Evolutionary conservation across 2,888 invertebrate genomes (phyloP).

Genomic region (Ennomos erosarius): DNA sequence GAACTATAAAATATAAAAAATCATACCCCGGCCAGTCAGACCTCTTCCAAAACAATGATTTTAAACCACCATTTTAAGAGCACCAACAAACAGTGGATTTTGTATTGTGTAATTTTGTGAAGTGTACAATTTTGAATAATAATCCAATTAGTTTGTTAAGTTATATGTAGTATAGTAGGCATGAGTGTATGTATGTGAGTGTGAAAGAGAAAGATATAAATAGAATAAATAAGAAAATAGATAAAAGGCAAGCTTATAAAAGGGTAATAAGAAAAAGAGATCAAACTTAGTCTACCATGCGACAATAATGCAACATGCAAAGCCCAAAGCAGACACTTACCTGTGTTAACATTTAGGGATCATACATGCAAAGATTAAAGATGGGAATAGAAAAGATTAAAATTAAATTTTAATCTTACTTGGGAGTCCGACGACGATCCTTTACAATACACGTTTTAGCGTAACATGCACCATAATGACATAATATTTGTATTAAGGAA

Average conservation of each 20-base stretch:
- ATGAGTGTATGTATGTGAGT: slow-evolving; percentile 63
- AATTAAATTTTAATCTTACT: slow-evolving; percentile 75
- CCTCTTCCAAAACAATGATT: slow-evolving; percentile 66
- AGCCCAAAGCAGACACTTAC: slow-evolving; percentile 72
- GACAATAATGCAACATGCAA: slow-evolving; percentile 71
- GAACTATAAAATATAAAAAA: slow-evolving; percentile 53
- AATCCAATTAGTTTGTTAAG: slow-evolving; percentile 71
- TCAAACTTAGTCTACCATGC: slow-evolving; percentile 64
- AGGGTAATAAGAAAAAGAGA: slow-evolving; percentile 53
- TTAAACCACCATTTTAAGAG: slow-evolving; percentile 46
- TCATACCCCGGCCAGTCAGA: slow-evolving; percentile 81
- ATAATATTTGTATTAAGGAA: slow-evolving; percentile 53
- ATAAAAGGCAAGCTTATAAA: slow-evolving; percentile 72
- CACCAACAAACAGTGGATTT: slow-evolving; percentile 50
- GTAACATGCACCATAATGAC: slow-evolving; percentile 59
- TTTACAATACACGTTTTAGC: slow-evolving; percentile 70
- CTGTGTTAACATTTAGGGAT: slow-evolving; percentile 50
- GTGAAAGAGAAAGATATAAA: slow-evolving; percentile 70
- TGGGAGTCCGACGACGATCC: slow-evolving; percentile 84
- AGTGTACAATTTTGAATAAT: slow-evolving; percentile 79
- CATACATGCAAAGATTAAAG: slow-evolving; percentile 63
- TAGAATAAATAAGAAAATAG: slow-evolving; percentile 63
- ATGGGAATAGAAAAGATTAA: slow-evolving; percentile 62
- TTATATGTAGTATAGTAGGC: slow-evolving; percentile 54
- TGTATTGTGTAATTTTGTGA: slow-evolving; percentile 70